phyloP scores from a whole-genome alignment of 2,888 invertebrate species.

The Vesta saturnalis region DNA sequence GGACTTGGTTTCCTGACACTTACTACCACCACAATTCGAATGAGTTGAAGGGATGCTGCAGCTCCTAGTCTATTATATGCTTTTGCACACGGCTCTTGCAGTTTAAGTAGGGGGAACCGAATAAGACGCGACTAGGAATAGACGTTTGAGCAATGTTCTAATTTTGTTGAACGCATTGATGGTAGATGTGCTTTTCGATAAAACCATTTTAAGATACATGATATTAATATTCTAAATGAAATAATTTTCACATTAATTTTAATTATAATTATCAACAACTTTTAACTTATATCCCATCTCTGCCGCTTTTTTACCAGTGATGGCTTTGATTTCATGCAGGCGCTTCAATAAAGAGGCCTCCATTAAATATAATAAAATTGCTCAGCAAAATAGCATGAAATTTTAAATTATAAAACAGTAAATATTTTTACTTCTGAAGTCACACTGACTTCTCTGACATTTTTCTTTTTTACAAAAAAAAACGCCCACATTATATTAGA shows the following conservation, averaged over 20 bases:
- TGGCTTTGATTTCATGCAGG: neutral
- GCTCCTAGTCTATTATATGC: constrained; percentile 69
- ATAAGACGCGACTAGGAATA: constrained; percentile 59
- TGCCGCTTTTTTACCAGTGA: neutral
- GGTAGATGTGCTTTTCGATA: constrained; percentile 58
- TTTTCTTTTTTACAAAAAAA: neutral
- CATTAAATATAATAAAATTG: no score
- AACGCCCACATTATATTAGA: neutral
- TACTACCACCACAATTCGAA: constrained; percentile 71
- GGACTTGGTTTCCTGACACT: constrained; percentile 64
- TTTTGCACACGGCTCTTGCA: constrained; percentile 69
- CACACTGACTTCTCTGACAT: no score
- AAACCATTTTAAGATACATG: constrained; percentile 60
- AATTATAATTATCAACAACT: neutral
- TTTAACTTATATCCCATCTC: neutral
- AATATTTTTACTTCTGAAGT: no score
- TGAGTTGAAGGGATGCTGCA: constrained; percentile 64
- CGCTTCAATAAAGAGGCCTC: no score
- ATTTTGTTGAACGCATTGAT: constrained; percentile 64
- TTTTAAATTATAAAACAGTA: no score
- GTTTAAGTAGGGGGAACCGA: constrained; percentile 40
- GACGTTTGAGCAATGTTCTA: constrained; percentile 65
- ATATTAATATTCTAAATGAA: constrained; percentile 15
- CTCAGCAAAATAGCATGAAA: no score
- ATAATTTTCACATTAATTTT: neutral